Base-by-base conservation (phyloP, 2,797 vertebrate species). In the Glossophaga mutica region DNA sequence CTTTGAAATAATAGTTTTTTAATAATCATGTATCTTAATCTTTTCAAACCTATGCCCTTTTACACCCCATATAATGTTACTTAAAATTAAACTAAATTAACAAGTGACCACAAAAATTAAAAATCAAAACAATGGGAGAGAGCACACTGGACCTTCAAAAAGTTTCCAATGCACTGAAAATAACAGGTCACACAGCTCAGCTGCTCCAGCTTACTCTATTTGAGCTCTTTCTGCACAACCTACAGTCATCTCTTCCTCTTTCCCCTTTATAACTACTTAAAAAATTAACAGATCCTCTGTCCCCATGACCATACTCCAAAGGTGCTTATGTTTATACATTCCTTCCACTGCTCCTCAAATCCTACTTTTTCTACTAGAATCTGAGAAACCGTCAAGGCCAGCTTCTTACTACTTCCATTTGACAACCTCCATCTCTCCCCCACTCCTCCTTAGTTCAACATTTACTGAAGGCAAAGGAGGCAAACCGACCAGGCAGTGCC, bases 21-120 rank as follows among this genome's bases (percentile, higher is more conserved):
- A 57, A 91, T 85, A 52, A 91, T 62, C 9, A 42, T 44, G 14
- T 78, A 90, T 89, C 84, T 82, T 91, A 46, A 88, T 91, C 21
- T 89, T 95, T 86, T 46, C 19, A 93, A 95, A 81, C 65, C 39
- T 46, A 65, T 11, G 5, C 57, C 59, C 44, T 22, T 81, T 85
- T 71, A 71, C 6, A 55, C 32, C 24, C 24, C 26, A 37, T 34
- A 67, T 44, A 81, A 82, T 32, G 34, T 76, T 82, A 90, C 44
- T 77, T 87, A 91, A 86, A 79, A 81, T 88, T 94, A 62, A 74
- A 87, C 74, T 82, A 83, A 90, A 77, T 59, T 50, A 90, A 86
- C 32, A 34, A 93, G 39, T 46, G 22, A 89, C 12, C 48, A 37
- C 46, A 84, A 87, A 71, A 48, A 16, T 81, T 62, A 91, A 87